phyloP scores from a whole-genome alignment of 2,888 invertebrate genomes.

The Caenorhabditis sp. region DNA sequence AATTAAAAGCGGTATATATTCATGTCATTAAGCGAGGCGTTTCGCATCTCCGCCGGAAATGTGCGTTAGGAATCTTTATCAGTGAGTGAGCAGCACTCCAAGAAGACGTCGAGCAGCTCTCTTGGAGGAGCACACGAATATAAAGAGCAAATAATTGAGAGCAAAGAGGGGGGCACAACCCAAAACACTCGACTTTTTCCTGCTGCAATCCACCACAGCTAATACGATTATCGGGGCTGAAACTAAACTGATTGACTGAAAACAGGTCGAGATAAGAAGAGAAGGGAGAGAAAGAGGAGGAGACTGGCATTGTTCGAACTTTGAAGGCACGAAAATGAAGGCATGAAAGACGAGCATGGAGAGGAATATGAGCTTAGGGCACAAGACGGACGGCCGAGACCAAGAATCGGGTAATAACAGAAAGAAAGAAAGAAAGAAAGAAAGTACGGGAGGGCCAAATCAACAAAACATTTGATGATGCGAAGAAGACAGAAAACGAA shows the following conservation, averaged over 20 bases:
- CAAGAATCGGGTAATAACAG: slow-evolving; percentile 4
- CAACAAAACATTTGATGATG: slow-evolving; percentile 9
- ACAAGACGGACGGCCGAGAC: background rate
- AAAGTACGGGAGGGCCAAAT: background rate
- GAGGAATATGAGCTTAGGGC: slow-evolving; percentile 19
- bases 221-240: slow-evolving; percentile 10
- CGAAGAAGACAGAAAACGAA: background rate
- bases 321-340: slow-evolving; percentile 8
- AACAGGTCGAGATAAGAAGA: background rate
- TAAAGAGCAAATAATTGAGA: slow-evolving; percentile 30
- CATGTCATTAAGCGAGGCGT: slow-evolving; percentile 40
- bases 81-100: slow-evolving; percentile 11
- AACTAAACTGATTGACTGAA: background rate
- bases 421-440: slow-evolving; percentile 4
- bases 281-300: background rate
- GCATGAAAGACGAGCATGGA: slow-evolving; percentile 31
- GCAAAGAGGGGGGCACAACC: slow-evolving; percentile 1
- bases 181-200: slow-evolving; percentile 30
- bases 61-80: slow-evolving; percentile 30
- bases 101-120: slow-evolving; percentile 5
- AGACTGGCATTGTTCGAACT: slow-evolving; percentile 26
- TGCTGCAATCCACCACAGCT: background rate
- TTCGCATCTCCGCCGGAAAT: slow-evolving; percentile 49
- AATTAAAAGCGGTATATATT: slow-evolving; percentile 20
- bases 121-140: background rate